phyloP scores from a whole-genome alignment of 2,797 vertebrate species.

The Mormyrops attenuatus region DNA sequence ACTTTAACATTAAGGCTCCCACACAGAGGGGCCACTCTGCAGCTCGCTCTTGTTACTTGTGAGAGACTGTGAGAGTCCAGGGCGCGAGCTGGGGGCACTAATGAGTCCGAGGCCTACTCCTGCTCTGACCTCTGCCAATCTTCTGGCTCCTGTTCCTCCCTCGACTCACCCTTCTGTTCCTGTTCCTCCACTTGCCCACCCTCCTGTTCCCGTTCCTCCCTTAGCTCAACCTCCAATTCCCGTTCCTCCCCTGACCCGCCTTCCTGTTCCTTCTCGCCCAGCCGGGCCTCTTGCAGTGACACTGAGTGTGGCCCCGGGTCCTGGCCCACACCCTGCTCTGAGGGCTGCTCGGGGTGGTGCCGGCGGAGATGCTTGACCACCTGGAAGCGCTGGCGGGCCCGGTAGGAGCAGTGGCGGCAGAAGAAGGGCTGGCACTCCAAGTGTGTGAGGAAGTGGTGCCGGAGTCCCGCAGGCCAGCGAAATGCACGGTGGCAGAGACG shows the following conservation, averaged over 20 bases:
- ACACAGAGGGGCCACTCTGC: neutral
- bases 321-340: slow-evolving; percentile 73
- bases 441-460: slow-evolving; percentile 92
- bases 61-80: neutral
- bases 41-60: neutral
- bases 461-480: slow-evolving; percentile 89
- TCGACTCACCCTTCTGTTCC: neutral
- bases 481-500: slow-evolving; percentile 79
- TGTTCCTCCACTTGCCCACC: neutral
- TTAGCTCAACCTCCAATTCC: neutral
- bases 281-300: slow-evolving; percentile 1
- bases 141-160: neutral
- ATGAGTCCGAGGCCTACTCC: neutral
- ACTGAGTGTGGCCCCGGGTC: slow-evolving; percentile 62
- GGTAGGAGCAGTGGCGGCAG: slow-evolving; percentile 85
- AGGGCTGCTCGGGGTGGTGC: slow-evolving; percentile 75
- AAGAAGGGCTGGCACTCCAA: slow-evolving; percentile 85
- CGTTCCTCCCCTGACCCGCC: neutral
- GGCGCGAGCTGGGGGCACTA: neutral
- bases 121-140: neutral
- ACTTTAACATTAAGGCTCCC: neutral
- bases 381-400: slow-evolving; percentile 95
- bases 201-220: neutral
- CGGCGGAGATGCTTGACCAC: slow-evolving; percentile 87
- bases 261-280: slow-evolving; percentile 12